phyloP scores from a whole-genome alignment of 2,113 vertebrate species.

The Odobenus rosmarus region DNA sequence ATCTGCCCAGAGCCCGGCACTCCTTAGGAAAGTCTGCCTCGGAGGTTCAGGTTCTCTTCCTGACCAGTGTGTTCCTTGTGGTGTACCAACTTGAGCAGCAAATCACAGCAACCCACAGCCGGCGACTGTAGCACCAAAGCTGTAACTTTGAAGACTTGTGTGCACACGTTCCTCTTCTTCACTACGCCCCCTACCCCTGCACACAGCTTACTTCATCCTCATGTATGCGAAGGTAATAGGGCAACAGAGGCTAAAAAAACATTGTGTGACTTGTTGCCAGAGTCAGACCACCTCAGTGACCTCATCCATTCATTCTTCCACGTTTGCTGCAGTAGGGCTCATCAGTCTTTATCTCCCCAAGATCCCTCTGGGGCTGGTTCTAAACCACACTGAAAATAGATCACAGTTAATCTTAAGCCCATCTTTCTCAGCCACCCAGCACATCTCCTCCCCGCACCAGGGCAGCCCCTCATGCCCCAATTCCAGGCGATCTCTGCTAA shows the following conservation, averaged over 20 bases:
- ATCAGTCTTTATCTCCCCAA: not conserved
- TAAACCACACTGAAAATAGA: not conserved
- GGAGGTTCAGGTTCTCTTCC: not conserved
- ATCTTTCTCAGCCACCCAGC: accelerated
- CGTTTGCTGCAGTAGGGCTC: not conserved
- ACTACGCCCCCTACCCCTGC: accelerated
- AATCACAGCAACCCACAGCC: not conserved
- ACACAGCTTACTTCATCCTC: accelerated
- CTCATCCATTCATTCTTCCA: not conserved
- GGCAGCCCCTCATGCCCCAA: not conserved
- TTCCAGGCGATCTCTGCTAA: not conserved
- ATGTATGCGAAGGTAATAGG: accelerated
- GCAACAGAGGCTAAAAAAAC: not conserved
- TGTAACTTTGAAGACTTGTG: not conserved
- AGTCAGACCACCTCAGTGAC: accelerated
- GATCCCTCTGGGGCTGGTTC: not conserved
- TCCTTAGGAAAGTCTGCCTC: not conserved
- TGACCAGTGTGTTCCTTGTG: not conserved
- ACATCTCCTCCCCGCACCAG: accelerated
- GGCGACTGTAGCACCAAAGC: too few species aligned
- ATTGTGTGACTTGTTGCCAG: too few species aligned
- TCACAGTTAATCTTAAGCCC: accelerated
- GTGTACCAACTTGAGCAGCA: not conserved
- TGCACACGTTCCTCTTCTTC: not conserved
- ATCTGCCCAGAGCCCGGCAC: not conserved